phyloP scores from a whole-genome alignment of 2,113 vertebrate genomes.

The Onychostruthus taczanowskii region DNA sequence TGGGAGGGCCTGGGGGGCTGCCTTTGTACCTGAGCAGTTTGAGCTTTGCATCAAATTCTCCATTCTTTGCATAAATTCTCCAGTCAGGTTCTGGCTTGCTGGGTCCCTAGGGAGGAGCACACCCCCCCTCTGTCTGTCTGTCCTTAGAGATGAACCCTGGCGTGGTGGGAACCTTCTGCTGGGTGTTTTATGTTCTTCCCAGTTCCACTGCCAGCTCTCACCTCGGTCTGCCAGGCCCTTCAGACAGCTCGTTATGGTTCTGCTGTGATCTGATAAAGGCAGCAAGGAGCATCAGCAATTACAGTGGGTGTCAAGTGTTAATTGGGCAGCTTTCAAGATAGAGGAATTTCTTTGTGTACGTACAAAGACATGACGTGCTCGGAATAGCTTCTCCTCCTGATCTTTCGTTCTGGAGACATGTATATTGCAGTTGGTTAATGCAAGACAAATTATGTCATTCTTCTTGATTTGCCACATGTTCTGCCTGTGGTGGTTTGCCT shows the following conservation, averaged over 20 bases:
- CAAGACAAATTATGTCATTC: slow-evolving; percentile 65
- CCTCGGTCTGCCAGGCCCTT: background rate
- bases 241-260: slow-evolving; percentile 1
- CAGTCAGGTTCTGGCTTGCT: background rate
- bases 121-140: background rate
- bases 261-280: slow-evolving; percentile 42
- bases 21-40: background rate
- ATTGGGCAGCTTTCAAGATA: slow-evolving; percentile 54
- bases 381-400: slow-evolving; percentile 27
- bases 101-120: fast-evolving
- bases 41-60: background rate
- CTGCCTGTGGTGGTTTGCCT: slow-evolving; percentile 56
- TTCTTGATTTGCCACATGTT: slow-evolving; percentile 41
- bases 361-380: slow-evolving; percentile 24
- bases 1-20: fast-evolving
- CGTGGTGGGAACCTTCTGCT: background rate
- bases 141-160: background rate
- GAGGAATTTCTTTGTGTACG: slow-evolving; percentile 46
- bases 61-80: background rate
- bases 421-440: slow-evolving; percentile 42
- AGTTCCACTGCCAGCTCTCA: fast-evolving
- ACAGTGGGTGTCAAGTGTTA: slow-evolving; percentile 58
- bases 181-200: background rate
- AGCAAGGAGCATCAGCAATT: slow-evolving; percentile 47
- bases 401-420: background rate